phyloP scores from a whole-genome alignment of 2,888 invertebrate species.

The Invenusta paracnida region DNA sequence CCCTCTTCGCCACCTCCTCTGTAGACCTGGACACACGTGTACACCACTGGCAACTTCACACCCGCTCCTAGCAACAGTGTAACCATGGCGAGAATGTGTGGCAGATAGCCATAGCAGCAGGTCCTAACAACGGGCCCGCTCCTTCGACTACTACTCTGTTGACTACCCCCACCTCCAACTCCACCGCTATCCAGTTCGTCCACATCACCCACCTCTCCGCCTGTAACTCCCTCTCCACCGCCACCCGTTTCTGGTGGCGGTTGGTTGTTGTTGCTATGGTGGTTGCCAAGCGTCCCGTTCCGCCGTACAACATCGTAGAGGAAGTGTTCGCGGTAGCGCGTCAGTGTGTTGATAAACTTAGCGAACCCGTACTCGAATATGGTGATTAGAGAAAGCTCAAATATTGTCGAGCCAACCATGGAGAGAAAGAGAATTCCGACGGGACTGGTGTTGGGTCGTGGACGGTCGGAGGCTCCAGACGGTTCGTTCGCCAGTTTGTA shows the following conservation, averaged over 20 bases:
- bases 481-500: neutral
- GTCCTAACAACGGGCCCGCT: too few species aligned
- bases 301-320: neutral
- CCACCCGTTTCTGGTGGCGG: too few species aligned
- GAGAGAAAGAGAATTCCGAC: neutral
- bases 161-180: neutral
- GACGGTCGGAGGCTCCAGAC: neutral
- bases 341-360: slow-evolving; percentile 7
- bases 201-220: neutral
- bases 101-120: slow-evolving; percentile 2
- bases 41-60: slow-evolving; percentile 13
- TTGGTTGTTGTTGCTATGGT: neutral
- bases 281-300: neutral
- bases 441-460: neutral
- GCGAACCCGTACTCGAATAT: slow-evolving; percentile 30
- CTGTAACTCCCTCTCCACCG: too few species aligned
- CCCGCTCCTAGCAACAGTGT: neutral
- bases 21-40: neutral
- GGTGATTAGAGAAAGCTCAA: neutral
- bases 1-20: neutral
- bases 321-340: neutral
- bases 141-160: neutral
- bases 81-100: slow-evolving; percentile 31
- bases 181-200: neutral
- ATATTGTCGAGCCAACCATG: neutral